Conservation (phyloP, 2,888 invertebrate species). For the Lasioglossum marginatum region DNA sequence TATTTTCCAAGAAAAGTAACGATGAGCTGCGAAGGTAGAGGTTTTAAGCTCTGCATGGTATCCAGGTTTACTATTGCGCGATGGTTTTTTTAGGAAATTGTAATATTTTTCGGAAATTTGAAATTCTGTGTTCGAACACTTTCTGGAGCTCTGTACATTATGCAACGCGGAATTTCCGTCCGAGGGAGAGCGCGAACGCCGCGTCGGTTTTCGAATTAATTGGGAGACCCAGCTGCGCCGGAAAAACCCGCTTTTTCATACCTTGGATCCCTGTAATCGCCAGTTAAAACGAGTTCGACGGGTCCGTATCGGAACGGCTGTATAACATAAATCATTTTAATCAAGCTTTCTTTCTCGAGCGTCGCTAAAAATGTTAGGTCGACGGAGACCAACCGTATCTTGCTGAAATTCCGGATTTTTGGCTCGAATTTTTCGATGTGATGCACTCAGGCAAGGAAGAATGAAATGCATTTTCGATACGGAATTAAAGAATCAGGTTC, state of each 20-base stretch:
- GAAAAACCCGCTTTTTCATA: conserved; percentile 29
- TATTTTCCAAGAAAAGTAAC: neutral
- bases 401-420: neutral
- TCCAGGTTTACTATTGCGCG: neutral
- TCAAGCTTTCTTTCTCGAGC: neutral
- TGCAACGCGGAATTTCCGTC: neutral
- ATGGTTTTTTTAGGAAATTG: neutral
- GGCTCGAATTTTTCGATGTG: neutral
- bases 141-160: neutral
- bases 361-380: neutral
- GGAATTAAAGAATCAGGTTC: neutral
- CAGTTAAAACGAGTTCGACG: conserved; percentile 10
- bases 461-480: neutral
- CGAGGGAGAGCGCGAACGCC: neutral
- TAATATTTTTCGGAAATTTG: neutral
- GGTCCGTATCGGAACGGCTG: conserved; percentile 2
- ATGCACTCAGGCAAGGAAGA: no score
- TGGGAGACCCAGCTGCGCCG: neutral
- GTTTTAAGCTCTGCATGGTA: neutral
- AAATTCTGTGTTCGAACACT: neutral
- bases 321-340: conserved; percentile 14
- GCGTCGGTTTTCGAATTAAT: conserved; percentile 3
- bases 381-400: neutral
- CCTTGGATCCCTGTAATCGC: conserved; percentile 1
- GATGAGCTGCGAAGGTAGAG: neutral